A percentile compares a stretch with the other conserved stretches of the same genome.
Conservation (phyloP, 2,888 invertebrate genomes). For the Dasysyrphus tricinctus region DNA sequence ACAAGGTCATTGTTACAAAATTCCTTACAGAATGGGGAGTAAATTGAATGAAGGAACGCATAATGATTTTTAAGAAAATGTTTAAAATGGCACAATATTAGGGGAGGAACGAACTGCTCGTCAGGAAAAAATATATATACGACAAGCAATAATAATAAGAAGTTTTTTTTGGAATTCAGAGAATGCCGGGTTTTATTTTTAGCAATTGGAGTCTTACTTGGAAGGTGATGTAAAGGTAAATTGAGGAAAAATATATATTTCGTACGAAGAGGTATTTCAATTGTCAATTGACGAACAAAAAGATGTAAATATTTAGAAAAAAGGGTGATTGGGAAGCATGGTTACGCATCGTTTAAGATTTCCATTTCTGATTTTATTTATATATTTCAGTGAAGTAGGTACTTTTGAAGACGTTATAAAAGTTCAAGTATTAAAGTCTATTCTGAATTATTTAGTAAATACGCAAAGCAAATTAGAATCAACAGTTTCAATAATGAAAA, state of each 20-base stretch:
- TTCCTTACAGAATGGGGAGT: constrained; percentile 19
- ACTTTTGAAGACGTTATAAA: too few relatives aligned
- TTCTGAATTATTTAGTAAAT: too few relatives aligned
- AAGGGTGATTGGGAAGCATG: constrained; percentile 37
- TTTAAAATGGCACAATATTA: constrained; percentile 15
- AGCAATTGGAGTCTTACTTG: constrained; percentile 4
- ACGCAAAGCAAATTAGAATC: too few relatives aligned
- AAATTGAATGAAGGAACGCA: constrained; percentile 45
- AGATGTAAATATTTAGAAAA: constrained; percentile 1
- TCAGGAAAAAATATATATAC: constrained; percentile 32
- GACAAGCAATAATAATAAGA: constrained; percentile 56
- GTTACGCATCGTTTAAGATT: constrained; percentile 48
- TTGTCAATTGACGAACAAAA: background rate
- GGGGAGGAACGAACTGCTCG: constrained; percentile 26
- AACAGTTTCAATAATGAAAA: too few relatives aligned
- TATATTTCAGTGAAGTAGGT: background rate
- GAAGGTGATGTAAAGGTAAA: background rate
- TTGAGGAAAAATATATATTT: background rate
- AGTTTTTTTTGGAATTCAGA: constrained; percentile 52
- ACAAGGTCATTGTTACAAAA: constrained; percentile 59
- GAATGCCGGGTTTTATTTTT: constrained; percentile 20
- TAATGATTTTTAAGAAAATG: constrained; percentile 28
- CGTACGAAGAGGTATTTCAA: constrained; percentile 14
- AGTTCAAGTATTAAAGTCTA: background rate
- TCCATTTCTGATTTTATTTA: background rate